Evolutionary conservation across 2,888 invertebrate species (phyloP).

Genomic region (Reticulitermes lucifugus): DNA sequence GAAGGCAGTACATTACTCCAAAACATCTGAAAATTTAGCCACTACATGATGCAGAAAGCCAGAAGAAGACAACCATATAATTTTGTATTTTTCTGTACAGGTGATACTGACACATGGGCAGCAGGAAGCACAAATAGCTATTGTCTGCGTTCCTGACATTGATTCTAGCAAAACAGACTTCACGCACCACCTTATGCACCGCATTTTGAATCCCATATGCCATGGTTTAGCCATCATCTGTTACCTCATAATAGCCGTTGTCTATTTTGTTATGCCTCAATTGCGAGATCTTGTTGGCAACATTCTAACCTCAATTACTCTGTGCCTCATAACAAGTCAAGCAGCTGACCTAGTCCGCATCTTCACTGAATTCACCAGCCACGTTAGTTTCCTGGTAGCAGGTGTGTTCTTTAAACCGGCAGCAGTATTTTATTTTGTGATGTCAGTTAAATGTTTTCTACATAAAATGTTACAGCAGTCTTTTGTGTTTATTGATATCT

Average conservation of each 20-base stretch:
- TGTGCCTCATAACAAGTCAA: conserved; percentile 82
- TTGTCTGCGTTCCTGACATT: conserved; percentile 79
- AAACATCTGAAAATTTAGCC: too few species aligned
- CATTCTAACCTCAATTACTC: conserved; percentile 83
- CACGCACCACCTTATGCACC: conserved; percentile 78
- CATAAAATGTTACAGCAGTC: too few species aligned
- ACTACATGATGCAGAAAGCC: too few species aligned
- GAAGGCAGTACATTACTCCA: too few species aligned
- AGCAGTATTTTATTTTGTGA: too few species aligned
- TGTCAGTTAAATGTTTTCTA: too few species aligned
- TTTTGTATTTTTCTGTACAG: not conserved
- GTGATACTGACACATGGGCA: not conserved
- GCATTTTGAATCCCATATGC: conserved; percentile 81
- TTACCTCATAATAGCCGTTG: conserved; percentile 77
- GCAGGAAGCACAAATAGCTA: conserved; percentile 74
- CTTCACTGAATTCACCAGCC: conserved; percentile 83
- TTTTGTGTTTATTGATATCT: too few species aligned
- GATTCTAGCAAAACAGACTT: conserved; percentile 76
- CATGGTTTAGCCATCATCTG: conserved; percentile 79
- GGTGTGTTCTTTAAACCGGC: conserved; percentile 66
- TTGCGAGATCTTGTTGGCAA: conserved; percentile 86
- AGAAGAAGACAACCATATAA: too few species aligned
- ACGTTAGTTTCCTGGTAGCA: conserved; percentile 83
- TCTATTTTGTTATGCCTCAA: conserved; percentile 87
- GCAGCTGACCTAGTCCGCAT: conserved; percentile 82